Evolutionary conservation across 2,888 invertebrate genomes (phyloP).

Genomic region (Drosophila peninsularis): DNA sequence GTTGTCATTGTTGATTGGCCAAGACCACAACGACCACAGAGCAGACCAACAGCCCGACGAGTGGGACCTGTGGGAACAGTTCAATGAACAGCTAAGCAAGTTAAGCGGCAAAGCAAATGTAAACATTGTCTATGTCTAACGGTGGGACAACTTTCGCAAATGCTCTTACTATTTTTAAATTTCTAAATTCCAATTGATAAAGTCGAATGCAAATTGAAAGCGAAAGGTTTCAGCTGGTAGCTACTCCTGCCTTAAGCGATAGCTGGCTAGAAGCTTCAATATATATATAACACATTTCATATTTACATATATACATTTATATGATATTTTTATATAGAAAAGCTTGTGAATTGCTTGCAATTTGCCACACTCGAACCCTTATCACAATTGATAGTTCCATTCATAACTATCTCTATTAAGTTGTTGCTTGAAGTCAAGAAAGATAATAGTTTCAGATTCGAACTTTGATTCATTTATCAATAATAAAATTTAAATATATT

Average conservation of each 20-base stretch:
- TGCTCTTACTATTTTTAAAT: neutral
- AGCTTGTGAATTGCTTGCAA: no score
- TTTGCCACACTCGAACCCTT: neutral
- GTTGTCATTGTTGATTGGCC: constrained; percentile 64
- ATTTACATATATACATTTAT: neutral
- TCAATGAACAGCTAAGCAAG: constrained; percentile 72
- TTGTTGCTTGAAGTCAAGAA: neutral
- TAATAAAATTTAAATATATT: neutral
- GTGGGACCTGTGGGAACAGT: constrained; percentile 52
- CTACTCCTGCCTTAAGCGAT: no score
- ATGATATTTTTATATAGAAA: no score
- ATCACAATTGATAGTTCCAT: neutral
- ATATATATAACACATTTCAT: neutral
- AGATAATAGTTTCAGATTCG: neutral
- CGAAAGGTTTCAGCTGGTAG: no score
- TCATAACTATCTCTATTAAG: neutral
- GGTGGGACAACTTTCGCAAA: constrained; percentile 16
- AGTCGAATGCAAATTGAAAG: neutral
- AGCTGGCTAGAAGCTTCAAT: neutral
- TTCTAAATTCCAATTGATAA: neutral
- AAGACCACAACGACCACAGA: constrained; percentile 26
- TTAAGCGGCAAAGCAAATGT: constrained; percentile 59
- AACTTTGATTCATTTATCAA: neutral
- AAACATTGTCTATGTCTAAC: constrained; percentile 49
- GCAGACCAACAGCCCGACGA: constrained; percentile 37